Evolutionary conservation across 2,888 invertebrate species (phyloP), one percentile per base, ranked within the genome.

Genomic region (Alsophila aescularia): DNA sequence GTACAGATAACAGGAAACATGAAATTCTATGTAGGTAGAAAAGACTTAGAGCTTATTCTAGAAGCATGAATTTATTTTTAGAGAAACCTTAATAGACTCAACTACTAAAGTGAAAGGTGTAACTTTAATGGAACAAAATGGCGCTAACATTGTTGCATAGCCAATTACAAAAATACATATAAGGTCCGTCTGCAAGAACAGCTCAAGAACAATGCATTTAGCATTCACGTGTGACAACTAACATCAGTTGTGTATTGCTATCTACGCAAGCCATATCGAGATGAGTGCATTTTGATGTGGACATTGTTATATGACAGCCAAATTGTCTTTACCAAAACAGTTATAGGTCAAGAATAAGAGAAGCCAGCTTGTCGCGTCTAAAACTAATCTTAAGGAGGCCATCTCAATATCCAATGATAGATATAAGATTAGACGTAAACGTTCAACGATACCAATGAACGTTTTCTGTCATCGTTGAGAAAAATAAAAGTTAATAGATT

Each of bases 161-260:
- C 44, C 58, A 53, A 61, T 35, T 53, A 49, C 49, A 36, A 50
- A 42, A 12, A 16, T 10, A 13, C 70, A 31, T 52, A 67, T 58
- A 69, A 37, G 74, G 76, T 7, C 32, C 21, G 66, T 60, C 48
- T 62, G 57, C 49, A 45, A 54, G 64, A 58, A 75, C 73, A 62
- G 60, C 69, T 66, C 73, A 76, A 79, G 81, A 85, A 84, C 85
- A 86, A 83, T 79, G 75, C 73, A 85, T 75, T 85, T 83, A 82
- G 72, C 65, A 49, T 47, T 52, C 36, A 60, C 66, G 62, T 67
- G 56, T 37, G 42, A 59, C 47, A 63, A 55, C 53, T 63, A 57
- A 47, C 60, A 64, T 51, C 55, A 69, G 66, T 60, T 62, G 59
- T 65, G 69, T 75, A 64, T 71, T 71, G 75, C 65, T 69, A 73